phyloP scores from a whole-genome alignment of 1,140 invertebrate species.

The Drosophila ogumai region DNA sequence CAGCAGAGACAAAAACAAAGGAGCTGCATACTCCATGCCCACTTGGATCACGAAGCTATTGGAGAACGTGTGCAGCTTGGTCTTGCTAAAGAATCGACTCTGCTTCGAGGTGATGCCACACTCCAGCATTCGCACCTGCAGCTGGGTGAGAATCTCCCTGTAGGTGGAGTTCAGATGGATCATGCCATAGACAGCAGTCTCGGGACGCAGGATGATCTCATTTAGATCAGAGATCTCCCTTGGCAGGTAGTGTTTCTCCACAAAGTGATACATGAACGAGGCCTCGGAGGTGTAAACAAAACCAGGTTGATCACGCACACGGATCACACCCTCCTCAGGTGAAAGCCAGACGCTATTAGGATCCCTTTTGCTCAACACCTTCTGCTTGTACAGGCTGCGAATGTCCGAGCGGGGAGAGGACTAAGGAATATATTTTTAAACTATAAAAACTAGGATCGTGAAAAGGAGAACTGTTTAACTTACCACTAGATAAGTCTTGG shows the following conservation, averaged over 20 bases:
- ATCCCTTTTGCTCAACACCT: slow-evolving; percentile 61
- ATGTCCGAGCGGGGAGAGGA: slow-evolving; percentile 65
- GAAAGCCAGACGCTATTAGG: slow-evolving; percentile 53
- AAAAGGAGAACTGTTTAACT: background rate
- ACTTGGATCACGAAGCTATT: slow-evolving; percentile 77
- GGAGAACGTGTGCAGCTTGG: slow-evolving; percentile 64
- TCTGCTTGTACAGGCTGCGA: slow-evolving; percentile 57
- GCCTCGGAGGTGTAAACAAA: slow-evolving; percentile 76
- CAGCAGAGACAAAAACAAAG: slow-evolving; percentile 63
- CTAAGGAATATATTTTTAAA: slow-evolving; percentile 5
- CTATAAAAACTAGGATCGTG: no score
- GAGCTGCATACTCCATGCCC: slow-evolving; percentile 80
- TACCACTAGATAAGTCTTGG: slow-evolving; percentile 64
- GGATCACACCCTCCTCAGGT: slow-evolving; percentile 60
- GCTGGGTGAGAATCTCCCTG: slow-evolving; percentile 60
- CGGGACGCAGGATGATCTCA: slow-evolving; percentile 68
- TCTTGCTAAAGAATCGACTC: slow-evolving; percentile 60
- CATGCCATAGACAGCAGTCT: slow-evolving; percentile 50
- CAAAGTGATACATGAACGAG: slow-evolving; percentile 61
- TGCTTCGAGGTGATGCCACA: slow-evolving; percentile 67
- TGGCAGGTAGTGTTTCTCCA: slow-evolving; percentile 71
- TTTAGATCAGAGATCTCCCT: slow-evolving; percentile 80
- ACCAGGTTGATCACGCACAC: slow-evolving; percentile 67
- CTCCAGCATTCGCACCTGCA: slow-evolving; percentile 64
- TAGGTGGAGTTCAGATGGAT: slow-evolving; percentile 71